Conservation (phyloP, 2,797 vertebrate genomes). For the Epinephelus awoara region DNA sequence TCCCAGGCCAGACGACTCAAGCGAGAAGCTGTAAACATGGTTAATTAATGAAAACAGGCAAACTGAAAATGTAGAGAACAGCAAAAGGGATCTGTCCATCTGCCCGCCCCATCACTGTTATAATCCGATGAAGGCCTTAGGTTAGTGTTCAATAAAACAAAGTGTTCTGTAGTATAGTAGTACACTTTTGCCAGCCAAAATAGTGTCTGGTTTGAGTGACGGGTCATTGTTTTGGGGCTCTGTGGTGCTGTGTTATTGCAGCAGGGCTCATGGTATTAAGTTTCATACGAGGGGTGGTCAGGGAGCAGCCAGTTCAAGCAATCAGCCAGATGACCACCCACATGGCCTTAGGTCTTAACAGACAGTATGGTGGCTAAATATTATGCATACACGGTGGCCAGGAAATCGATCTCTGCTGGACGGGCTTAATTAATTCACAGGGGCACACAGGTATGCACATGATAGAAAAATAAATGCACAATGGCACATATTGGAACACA, state of each 20-base stretch:
- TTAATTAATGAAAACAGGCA: slow-evolving; percentile 40
- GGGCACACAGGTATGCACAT: neutral
- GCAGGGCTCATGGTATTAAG: slow-evolving; percentile 71
- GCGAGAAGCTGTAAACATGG: slow-evolving; percentile 40
- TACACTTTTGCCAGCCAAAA: slow-evolving; percentile 36
- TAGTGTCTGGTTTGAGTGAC: slow-evolving; percentile 70
- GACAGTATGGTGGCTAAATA: slow-evolving; percentile 74
- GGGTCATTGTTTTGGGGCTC: slow-evolving; percentile 75
- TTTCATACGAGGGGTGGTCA: slow-evolving; percentile 74
- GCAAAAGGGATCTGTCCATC: slow-evolving; percentile 6
- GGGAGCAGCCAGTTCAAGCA: slow-evolving; percentile 77
- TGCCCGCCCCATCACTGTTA: neutral
- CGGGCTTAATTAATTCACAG: slow-evolving; percentile 56
- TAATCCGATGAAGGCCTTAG: neutral
- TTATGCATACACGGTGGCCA: slow-evolving; percentile 72
- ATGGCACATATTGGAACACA: slow-evolving; percentile 1
- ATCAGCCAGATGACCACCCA: slow-evolving; percentile 80
- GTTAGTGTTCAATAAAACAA: neutral
- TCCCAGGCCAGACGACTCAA: slow-evolving; percentile 30
- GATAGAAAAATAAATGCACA: slow-evolving; percentile 26
- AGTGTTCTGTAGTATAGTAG: neutral
- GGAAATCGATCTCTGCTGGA: slow-evolving; percentile 57
- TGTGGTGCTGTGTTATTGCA: slow-evolving; percentile 77
- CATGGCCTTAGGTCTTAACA: slow-evolving; percentile 50
- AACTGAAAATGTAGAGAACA: slow-evolving; percentile 16